Evolutionary conservation across 2,888 invertebrate genomes (phyloP).

Genomic region (Pelosia muscerda): DNA sequence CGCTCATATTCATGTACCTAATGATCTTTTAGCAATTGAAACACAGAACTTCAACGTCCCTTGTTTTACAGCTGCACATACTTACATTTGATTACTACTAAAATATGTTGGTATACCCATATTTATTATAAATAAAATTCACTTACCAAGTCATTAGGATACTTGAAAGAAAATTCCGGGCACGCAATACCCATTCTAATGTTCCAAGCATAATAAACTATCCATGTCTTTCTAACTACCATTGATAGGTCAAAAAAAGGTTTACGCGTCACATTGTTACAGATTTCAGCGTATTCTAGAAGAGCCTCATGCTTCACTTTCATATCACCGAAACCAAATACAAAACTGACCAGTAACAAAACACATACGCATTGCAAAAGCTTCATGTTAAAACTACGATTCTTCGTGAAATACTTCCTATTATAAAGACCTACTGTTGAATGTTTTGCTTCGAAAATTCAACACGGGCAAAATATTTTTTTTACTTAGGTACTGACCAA

Average conservation of each 20-base stretch:
- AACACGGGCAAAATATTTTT: constrained; percentile 6
- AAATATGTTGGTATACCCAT: too few relatives aligned
- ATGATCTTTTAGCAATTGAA: too few relatives aligned
- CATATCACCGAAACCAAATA: neutral
- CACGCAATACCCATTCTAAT: neutral
- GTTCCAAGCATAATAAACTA: constrained; percentile 12
- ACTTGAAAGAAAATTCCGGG: neutral
- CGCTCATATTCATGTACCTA: too few relatives aligned
- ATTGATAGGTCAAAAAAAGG: constrained; percentile 17
- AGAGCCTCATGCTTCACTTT: neutral
- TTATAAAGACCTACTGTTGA: constrained; percentile 9
- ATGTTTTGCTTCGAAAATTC: constrained; percentile 13
- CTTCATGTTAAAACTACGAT: neutral
- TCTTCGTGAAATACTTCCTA: neutral
- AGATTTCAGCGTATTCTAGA: constrained; percentile 8
- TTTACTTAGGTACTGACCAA: neutral
- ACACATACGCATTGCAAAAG: neutral
- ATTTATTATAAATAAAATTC: neutral
- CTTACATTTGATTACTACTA: too few relatives aligned
- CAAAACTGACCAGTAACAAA: neutral
- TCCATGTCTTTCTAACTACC: constrained; percentile 14
- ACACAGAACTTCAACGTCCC: neutral
- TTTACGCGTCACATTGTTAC: constrained; percentile 11
- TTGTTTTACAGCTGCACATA: too few relatives aligned
- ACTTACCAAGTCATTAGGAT: constrained; percentile 12